Base-by-base conservation (phyloP, 37 sponge, comb jelly and placozoan species). In the Lycopodina hypogea region DNA sequence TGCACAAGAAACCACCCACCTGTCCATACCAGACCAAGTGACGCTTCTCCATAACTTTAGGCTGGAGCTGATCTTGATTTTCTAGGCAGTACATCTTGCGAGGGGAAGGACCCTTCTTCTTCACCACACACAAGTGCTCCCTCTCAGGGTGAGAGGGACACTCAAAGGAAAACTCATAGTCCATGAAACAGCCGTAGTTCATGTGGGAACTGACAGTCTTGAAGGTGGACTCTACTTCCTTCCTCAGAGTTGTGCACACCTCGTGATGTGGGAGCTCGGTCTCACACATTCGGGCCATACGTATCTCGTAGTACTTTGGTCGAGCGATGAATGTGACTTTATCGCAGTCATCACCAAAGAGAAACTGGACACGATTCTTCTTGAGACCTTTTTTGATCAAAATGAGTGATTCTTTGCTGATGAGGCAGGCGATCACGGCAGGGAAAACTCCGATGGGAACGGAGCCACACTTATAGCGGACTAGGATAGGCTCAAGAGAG, bases 81-180 rank as follows among this genome's bases (percentile, higher is more conserved):
- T 19, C 26, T 21, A 58, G 59, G 21, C 59, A 58, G 59, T 18
- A 21, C 59, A 58, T 58, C 26, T 26, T 58, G 59, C 21, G 59
- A 58, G 59, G 59, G 14, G 23, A 24, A 14, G 59, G 6, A 8
- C 14, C 59, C 3, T 58, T 6, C n/a, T n/a, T n/a, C n/a, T n/a
- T n/a, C 21, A 58, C 21, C 23, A 58, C 59, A 19, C 59, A 58
- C 59, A 58, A 58, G 59, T 58, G 59, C 26, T 58, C 59, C 14
- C 59, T 58, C 26, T 19, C 59, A 58, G 59, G 59, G 59, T 58
- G 59, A 58, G 59, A 58, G 59, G 59, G 59, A 58, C 59, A 58
- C 59, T 58, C 59, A 58, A 58, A 58, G 59, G 59, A 58, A 19
- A 58, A 24, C 14, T 58, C 17, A 19, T 58, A 58, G 59, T 58